phyloP scores from a whole-genome alignment of 2,888 invertebrate species.

The Thecocarcelia acutangulata region DNA sequence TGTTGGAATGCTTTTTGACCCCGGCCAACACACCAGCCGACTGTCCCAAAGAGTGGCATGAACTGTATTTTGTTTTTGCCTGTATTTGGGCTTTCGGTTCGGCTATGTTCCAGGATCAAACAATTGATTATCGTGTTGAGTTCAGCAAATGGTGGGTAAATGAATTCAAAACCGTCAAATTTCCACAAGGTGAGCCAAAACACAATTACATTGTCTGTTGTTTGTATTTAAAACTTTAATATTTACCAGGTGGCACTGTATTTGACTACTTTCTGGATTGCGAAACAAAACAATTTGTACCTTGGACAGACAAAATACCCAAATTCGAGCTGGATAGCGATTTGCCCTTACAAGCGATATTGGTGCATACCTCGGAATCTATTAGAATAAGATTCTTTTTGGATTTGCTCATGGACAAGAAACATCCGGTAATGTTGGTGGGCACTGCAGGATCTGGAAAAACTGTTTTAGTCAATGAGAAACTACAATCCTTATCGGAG shows the following conservation, averaged over 20 bases:
- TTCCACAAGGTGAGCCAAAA: constrained; percentile 84
- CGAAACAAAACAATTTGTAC: constrained; percentile 93
- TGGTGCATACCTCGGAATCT: constrained; percentile 97
- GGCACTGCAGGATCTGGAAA: constrained; percentile 97
- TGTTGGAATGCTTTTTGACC: constrained; percentile 91
- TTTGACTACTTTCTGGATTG: constrained; percentile 97
- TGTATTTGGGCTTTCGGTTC: constrained; percentile 99
- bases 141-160: constrained; percentile 99
- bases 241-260: constrained; percentile 88
- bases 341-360: constrained; percentile 93
- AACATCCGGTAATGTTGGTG: constrained; percentile 96
- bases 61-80: constrained; percentile 97
- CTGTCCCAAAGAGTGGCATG: constrained; percentile 96
- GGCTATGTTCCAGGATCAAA: constrained; percentile 97
- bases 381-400: constrained; percentile 94
- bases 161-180: constrained; percentile 97
- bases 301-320: constrained; percentile 94
- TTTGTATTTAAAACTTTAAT: neutral
- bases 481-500: constrained; percentile 88
- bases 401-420: constrained; percentile 92
- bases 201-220: neutral
- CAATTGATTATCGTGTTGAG: constrained; percentile 88
- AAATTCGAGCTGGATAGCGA: constrained; percentile 96
- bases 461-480: constrained; percentile 90
- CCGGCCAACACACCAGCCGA: constrained; percentile 92